Evolutionary conservation across 2,797 vertebrate genomes (phyloP).

Genomic region (Etheostoma perlongum): DNA sequence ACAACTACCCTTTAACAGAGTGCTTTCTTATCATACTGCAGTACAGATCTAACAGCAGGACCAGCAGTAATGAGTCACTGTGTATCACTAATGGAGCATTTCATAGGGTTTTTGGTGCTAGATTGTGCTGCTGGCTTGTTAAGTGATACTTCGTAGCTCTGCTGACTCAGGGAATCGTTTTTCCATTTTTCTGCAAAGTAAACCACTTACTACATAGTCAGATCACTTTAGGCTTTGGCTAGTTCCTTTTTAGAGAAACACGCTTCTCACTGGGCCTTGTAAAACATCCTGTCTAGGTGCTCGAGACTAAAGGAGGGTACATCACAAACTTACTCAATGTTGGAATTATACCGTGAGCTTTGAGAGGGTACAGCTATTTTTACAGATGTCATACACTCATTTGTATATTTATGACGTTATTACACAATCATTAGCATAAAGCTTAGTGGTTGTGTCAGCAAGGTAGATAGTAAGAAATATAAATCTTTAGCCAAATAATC

Average conservation of each 20-base stretch:
- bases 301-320: background rate
- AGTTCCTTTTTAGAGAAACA: conserved; percentile 38
- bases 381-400: too few species aligned
- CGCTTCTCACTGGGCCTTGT: conserved; percentile 19
- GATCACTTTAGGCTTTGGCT: conserved; percentile 22
- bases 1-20: conserved; percentile 33
- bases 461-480: too few species aligned
- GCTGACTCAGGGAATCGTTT: conserved; percentile 66
- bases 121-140: conserved; percentile 60
- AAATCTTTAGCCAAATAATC: too few species aligned
- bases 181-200: conserved; percentile 68
- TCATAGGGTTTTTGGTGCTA: conserved; percentile 47
- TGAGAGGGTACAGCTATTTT: too few species aligned
- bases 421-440: too few species aligned
- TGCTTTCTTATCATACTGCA: conserved; percentile 40
- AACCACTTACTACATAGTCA: conserved; percentile 40
- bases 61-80: conserved; percentile 59
- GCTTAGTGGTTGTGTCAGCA: too few species aligned
- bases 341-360: too few species aligned
- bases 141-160: conserved; percentile 63
- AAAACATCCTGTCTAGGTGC: conserved; percentile 4
- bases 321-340: background rate
- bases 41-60: conserved; percentile 47
- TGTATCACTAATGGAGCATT: conserved; percentile 47
- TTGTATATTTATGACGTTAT: too few species aligned